Conservation (phyloP, 2,797 vertebrate genomes). For the Manis javanica region DNA sequence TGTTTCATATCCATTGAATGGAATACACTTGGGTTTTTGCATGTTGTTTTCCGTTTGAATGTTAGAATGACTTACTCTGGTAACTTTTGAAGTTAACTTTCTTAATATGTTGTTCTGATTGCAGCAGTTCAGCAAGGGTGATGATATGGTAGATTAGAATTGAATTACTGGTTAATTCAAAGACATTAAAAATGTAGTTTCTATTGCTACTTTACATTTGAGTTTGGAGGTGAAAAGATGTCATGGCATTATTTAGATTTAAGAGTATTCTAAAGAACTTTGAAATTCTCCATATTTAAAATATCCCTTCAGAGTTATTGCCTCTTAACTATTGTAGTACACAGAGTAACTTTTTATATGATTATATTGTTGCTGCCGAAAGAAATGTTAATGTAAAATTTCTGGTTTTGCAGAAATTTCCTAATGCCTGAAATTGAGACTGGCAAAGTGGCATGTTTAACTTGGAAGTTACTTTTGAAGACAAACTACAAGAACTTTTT, state of each 20-base stretch:
- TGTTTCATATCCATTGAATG: slow-evolving; percentile 35
- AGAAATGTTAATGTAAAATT: slow-evolving; percentile 65
- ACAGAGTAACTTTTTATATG: slow-evolving; percentile 51
- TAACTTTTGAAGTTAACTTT: slow-evolving; percentile 27
- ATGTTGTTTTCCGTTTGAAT: slow-evolving; percentile 39
- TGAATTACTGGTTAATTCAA: slow-evolving; percentile 34
- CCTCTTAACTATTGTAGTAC: slow-evolving; percentile 12
- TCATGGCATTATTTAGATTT: slow-evolving; percentile 26
- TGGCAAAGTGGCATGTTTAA: slow-evolving; percentile 49
- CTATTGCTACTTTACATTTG: not conserved
- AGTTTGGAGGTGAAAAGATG: slow-evolving; percentile 49
- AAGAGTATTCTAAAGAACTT: slow-evolving; percentile 50
- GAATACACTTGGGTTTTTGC: not conserved
- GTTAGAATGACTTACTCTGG: slow-evolving; percentile 34
- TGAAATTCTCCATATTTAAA: slow-evolving; percentile 52
- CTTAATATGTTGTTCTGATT: not conserved
- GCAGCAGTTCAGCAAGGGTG: not conserved
- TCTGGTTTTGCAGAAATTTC: slow-evolving; percentile 56
- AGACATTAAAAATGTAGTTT: slow-evolving; percentile 38
- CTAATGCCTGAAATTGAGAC: slow-evolving; percentile 48
- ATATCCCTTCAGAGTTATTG: slow-evolving; percentile 19
- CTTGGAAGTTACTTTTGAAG: slow-evolving; percentile 66
- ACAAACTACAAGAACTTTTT: slow-evolving; percentile 31
- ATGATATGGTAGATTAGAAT: slow-evolving; percentile 7
- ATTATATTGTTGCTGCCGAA: slow-evolving; percentile 53